Base-by-base conservation (phyloP, 2,797 vertebrate genomes). In the Sternotherus odoratus region DNA sequence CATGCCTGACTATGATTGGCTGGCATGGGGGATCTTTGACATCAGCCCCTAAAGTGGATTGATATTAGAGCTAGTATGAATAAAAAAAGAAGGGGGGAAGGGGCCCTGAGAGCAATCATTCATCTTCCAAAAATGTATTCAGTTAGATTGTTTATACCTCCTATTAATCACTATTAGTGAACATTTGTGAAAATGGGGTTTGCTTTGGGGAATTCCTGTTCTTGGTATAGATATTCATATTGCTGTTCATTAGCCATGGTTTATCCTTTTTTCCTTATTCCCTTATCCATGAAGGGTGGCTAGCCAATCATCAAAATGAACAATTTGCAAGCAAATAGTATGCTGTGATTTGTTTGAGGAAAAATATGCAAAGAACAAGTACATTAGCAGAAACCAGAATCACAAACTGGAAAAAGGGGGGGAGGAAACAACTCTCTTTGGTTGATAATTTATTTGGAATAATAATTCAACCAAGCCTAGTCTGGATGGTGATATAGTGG, bases 191-290 rank as follows among this genome's bases (percentile, higher is more conserved):
- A 79, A 93, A 77, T 6, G 12, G 6, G 28, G 82, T 78, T 89
- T 43, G 78, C 53, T 87, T 94, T 93, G 46, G 5, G n/a, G 39
- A 78, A 85, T 87, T 88, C 24, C 26, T 75, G 43, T 46, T 43
- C 23, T 43, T 30, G 30, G 43, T 17, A 26, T 75, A 43, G 23
- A 46, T 26, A 7, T 46, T 21, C 3, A 88, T 36, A 7, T 12
- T 16, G 11, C 36, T 0, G 1, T 63, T 80, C 63, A 4, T 33
- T 84, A 75, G 53, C 12, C 3, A 1, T 17, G 13, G 5, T 10
- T 0, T 0, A 4, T 83, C 83, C 60, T 28, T 8, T 46, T 91
- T 69, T 79, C 9, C 74, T 85, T 56, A 75, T 48, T 48, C 43
- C 43, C 43, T 17, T 75, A 75, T 17, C 33, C 36, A 83, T 13